Conservation (phyloP, 1,140 invertebrate species). For the Cryptotermes secundus region DNA sequence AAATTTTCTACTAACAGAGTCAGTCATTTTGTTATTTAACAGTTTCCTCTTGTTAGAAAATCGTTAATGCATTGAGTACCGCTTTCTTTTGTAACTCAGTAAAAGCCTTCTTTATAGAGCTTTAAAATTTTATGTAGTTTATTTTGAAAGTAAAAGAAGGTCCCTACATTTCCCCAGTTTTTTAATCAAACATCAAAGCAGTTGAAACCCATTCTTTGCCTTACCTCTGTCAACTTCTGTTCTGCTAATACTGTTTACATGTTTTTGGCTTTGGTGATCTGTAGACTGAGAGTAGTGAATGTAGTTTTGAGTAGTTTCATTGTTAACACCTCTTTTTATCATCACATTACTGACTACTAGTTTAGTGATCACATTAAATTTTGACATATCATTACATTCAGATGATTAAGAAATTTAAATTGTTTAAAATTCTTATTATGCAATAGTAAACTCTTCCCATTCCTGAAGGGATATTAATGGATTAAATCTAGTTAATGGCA, state of each 20-base stretch:
- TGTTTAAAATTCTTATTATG: neutral
- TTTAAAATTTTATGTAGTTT: constrained; percentile 28
- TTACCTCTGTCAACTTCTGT: constrained; percentile 16
- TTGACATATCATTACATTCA: neutral
- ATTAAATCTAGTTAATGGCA: neutral
- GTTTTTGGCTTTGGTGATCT: constrained; percentile 27
- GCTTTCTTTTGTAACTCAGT: constrained; percentile 25
- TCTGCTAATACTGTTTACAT: constrained; percentile 16
- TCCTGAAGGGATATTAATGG: too few species aligned
- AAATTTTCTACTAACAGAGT: neutral
- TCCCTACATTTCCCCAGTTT: constrained; percentile 23
- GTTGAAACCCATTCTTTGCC: neutral
- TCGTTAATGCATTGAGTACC: constrained; percentile 28
- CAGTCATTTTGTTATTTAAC: neutral
- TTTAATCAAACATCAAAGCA: neutral
- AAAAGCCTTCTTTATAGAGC: constrained; percentile 25
- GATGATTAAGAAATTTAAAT: neutral
- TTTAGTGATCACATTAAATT: neutral
- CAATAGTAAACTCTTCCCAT: neutral
- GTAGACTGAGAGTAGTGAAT: neutral
- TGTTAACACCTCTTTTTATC: constrained; percentile 13
- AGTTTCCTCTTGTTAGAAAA: neutral
- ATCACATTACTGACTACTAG: constrained; percentile 4
- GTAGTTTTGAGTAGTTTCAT: constrained; percentile 6
- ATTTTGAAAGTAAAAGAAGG: constrained; percentile 26